A percentile compares a stretch with the other conserved stretches of the same genome.
phyloP scores from a whole-genome alignment of 2,113 vertebrate species.

The Ammodytes dubius region DNA sequence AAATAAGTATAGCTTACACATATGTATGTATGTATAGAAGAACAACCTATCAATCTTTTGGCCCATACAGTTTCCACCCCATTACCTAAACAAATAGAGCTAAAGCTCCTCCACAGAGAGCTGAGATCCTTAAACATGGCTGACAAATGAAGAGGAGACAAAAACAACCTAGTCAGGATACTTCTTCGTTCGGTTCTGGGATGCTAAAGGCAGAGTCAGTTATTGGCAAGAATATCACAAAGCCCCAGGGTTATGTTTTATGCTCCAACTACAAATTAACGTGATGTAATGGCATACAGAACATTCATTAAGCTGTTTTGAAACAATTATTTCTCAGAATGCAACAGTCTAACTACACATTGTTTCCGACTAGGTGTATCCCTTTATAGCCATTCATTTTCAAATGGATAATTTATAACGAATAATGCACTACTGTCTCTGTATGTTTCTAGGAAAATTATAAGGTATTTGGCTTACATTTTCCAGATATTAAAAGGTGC shows the following conservation, averaged over 20 bases:
- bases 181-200: background rate
- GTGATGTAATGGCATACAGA: slow-evolving; percentile 19
- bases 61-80: background rate
- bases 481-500: background rate
- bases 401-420: slow-evolving; percentile 20
- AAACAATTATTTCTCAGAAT: slow-evolving; percentile 42
- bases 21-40: background rate
- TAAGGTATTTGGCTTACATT: background rate
- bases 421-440: slow-evolving; percentile 18
- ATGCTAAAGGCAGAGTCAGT: slow-evolving; percentile 11
- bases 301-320: slow-evolving; percentile 27
- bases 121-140: background rate
- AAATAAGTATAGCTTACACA: background rate
- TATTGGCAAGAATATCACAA: slow-evolving; percentile 4
- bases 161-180: background rate
- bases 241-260: slow-evolving; percentile 10
- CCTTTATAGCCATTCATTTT: slow-evolving; percentile 33
- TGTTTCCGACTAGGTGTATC: slow-evolving; percentile 33
- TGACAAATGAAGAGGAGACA: background rate
- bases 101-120: background rate
- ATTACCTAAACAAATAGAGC: background rate
- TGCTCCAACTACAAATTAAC: background rate
- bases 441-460: slow-evolving; percentile 20
- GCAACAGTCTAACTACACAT: background rate
- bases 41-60: background rate